Evolutionary conservation across 2,888 invertebrate species (phyloP).

Genomic region (Scaptomyza polygonia): DNA sequence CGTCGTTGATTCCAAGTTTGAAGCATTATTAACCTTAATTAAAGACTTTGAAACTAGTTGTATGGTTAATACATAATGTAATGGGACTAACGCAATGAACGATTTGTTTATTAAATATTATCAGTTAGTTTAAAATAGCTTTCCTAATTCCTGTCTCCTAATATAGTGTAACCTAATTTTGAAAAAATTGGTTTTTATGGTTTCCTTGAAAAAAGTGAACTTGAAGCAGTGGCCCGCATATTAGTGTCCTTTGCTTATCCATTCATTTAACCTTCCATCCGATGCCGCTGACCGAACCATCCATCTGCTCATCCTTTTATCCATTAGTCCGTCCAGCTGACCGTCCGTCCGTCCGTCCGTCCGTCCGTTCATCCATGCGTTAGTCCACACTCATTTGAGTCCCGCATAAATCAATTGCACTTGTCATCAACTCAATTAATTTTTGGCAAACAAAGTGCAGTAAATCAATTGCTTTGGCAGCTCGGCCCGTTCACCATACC

Average conservation of each 20-base stretch:
- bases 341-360: slow-evolving; percentile 23
- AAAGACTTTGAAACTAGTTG: too few species aligned
- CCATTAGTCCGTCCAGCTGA: slow-evolving; percentile 13
- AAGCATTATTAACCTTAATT: too few species aligned
- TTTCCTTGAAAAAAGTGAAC: slow-evolving; percentile 1
- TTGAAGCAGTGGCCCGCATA: slow-evolving; percentile 28
- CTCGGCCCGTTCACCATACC: slow-evolving; percentile 70
- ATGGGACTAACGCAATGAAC: too few species aligned
- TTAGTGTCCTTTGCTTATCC: slow-evolving; percentile 28
- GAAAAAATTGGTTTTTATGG: not conserved
- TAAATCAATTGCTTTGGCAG: slow-evolving; percentile 84
- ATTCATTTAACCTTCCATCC: slow-evolving; percentile 20
- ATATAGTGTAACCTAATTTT: not conserved
- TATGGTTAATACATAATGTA: too few species aligned
- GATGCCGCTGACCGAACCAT: slow-evolving; percentile 17
- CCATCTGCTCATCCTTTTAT: slow-evolving; percentile 20
- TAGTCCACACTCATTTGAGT: slow-evolving; percentile 82
- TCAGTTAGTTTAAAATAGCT: too few species aligned
- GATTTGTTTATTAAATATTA: too few species aligned
- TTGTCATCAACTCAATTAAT: slow-evolving; percentile 85
- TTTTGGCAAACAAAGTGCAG: slow-evolving; percentile 84
- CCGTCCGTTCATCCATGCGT: slow-evolving; percentile 44
- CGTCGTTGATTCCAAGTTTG: too few species aligned
- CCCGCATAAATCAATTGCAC: slow-evolving; percentile 85
- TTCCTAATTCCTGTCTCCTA: not conserved